These are phyloP conservation scores for Cyaniris semiargus DNA, from an alignment of 2,888 invertebrate genomes.

Conservation along the genomic window DNA sequence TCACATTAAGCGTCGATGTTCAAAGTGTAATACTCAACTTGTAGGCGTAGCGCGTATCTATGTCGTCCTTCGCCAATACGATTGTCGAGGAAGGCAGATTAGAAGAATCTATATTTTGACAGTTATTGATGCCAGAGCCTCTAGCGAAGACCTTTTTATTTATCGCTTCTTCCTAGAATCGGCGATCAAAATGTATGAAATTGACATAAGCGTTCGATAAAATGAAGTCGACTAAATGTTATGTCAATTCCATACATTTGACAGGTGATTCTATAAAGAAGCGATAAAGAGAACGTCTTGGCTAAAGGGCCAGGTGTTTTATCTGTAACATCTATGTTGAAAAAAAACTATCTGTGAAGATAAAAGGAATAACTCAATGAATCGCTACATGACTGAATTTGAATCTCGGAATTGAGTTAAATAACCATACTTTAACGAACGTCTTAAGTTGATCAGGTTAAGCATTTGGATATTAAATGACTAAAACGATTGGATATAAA, in stretches of 20 bases:
- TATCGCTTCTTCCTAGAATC: too few relatives aligned
- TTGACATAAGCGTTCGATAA: too few relatives aligned
- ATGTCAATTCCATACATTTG: too few relatives aligned
- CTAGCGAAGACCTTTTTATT: too few relatives aligned
- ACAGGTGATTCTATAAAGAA: too few relatives aligned
- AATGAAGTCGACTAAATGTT: too few relatives aligned
- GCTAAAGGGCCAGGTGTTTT: too few relatives aligned
- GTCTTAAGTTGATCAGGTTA: neutral
- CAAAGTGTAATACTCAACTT: conserved; percentile 51
- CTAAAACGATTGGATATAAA: neutral
- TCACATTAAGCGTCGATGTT: conserved; percentile 17
- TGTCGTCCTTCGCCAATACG: conserved; percentile 55
- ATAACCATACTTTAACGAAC: neutral
- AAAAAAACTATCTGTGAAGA: neutral
- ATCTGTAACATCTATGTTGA: too few relatives aligned
- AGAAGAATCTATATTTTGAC: neutral
- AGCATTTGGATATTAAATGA: neutral
- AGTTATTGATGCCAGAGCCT: neutral
- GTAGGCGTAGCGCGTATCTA: conserved; percentile 62
- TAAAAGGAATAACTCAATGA: neutral
- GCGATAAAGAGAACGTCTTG: too few relatives aligned
- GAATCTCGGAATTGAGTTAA: neutral
- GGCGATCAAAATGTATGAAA: too few relatives aligned
- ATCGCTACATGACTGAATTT: neutral
- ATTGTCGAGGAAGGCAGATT: neutral